A percentile compares a stretch with the other conserved stretches of the same genome.
Evolutionary conservation across 2,888 invertebrate species (phyloP).

Genomic region (Cephus pulcher): DNA sequence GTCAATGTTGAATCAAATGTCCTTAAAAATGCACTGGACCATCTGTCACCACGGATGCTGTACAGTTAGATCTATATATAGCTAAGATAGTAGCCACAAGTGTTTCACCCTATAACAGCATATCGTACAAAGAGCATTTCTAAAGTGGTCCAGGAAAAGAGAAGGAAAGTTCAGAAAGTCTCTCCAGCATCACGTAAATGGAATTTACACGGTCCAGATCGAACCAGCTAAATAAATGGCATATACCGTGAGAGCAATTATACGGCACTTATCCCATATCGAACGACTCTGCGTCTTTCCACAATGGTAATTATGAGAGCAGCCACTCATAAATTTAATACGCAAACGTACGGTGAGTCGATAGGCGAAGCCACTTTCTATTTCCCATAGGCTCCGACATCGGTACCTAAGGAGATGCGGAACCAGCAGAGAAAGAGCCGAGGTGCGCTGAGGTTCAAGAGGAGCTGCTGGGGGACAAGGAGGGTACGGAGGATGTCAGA

Average conservation of each 20-base stretch:
- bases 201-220: conserved; percentile 37
- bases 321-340: conserved; percentile 50
- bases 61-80: neutral
- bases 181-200: neutral
- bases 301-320: conserved; percentile 59
- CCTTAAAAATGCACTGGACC: neutral
- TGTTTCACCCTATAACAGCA: neutral
- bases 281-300: conserved; percentile 38
- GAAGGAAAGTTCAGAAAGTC: neutral
- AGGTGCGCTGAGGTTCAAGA: neutral
- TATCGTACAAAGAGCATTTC: neutral
- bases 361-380: conserved; percentile 39
- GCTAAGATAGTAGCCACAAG: neutral
- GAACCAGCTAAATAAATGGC: conserved; percentile 53
- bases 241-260: conserved; percentile 48
- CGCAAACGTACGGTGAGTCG: conserved; percentile 30
- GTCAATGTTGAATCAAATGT: neutral
- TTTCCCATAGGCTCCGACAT: conserved; percentile 24
- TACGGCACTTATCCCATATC: conserved; percentile 46
- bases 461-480: neutral
- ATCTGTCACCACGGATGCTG: neutral
- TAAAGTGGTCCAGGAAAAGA: neutral
- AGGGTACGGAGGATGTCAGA: neutral
- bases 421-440: neutral
- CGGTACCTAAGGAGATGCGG: neutral